Evolutionary conservation across 2,888 invertebrate species (phyloP).

Genomic region (Athrips mouffetella): DNA sequence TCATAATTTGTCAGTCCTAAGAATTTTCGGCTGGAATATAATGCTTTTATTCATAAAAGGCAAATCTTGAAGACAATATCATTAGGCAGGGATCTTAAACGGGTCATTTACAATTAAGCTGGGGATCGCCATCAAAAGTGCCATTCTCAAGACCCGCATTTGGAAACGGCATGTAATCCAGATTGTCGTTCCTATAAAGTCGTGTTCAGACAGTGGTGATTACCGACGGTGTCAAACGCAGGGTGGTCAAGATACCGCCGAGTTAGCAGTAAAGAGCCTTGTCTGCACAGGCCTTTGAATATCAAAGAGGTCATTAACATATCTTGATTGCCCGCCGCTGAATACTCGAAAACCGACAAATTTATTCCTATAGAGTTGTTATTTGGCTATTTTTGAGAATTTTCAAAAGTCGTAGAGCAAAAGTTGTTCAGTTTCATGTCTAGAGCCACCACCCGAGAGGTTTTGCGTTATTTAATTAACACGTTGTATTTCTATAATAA

Average conservation of each 20-base stretch:
- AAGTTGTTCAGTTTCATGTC: too few relatives aligned
- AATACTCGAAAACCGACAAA: constrained; percentile 36
- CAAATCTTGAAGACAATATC: neutral
- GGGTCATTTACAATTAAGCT: neutral
- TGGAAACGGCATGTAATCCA: neutral
- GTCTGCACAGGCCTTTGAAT: constrained; percentile 52
- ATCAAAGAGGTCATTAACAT: constrained; percentile 60
- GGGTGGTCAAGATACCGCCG: constrained; percentile 42
- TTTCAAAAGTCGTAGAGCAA: too few relatives aligned
- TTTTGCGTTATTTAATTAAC: too few relatives aligned
- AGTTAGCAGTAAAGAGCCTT: constrained; percentile 34
- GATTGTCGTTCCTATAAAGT: constrained; percentile 3
- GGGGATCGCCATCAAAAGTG: neutral
- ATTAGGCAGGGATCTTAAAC: neutral
- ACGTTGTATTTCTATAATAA: too few relatives aligned
- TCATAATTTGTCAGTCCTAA: too few relatives aligned
- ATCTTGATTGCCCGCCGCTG: constrained; percentile 52
- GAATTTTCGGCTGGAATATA: too few relatives aligned
- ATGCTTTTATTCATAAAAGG: too few relatives aligned
- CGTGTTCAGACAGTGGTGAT: constrained; percentile 26
- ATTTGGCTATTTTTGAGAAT: too few relatives aligned
- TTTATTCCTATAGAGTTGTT: constrained; percentile 40
- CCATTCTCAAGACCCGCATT: neutral
- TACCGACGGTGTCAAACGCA: constrained; percentile 29
- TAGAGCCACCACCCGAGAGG: too few relatives aligned